Base-by-base conservation (phyloP, 2,113 vertebrate species). In the Scopus umbretta region DNA sequence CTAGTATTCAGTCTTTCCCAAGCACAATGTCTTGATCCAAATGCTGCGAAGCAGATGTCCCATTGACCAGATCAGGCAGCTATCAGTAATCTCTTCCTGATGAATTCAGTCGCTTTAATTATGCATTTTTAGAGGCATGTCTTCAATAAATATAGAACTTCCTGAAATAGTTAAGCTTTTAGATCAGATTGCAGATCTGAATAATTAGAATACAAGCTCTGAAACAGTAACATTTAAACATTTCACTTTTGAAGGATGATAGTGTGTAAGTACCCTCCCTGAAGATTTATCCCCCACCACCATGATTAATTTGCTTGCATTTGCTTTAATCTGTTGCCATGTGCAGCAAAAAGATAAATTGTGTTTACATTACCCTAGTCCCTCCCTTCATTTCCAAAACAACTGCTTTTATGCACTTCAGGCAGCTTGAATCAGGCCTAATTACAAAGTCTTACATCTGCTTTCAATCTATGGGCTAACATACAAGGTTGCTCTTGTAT, bases 361-460 rank as follows among this genome's bases (percentile, higher is more conserved):
- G 91, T 97, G 96, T 98, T 98, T 98, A 97, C 66, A 38, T 98
- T 98, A 97, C 66, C 43, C 59, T 86, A 73, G 90, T 93, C 91
- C 96, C 86, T 96, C 91, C 96, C 92, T 96, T 89, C 92, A 92
- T 97, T 97, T 97, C 91, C 97, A 88, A 96, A 98, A 97, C 97
- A 98, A 98, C 97, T 93, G 94, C 94, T 93, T 98, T 95, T 88
- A 92, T 98, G 96, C 83, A 78, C 87, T 92, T 95, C 88, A 95
- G 96, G 95, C 88, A 92, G 93, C 76, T 86, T 85, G 21, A 97
- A 98, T 96, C 94, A 86, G 93, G 79, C 84, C 85, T 98, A 98
- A 98, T 98, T 98, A 97, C 94, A 45, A 86, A 94, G 92, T 65
- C 96, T 95, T 97, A 96, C 98, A 98, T 98, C 98, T 98, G 98